These are phyloP conservation scores for Otocyon megalotis DNA, from an alignment of 2,113 vertebrate genomes.

Conservation along the genomic window DNA sequence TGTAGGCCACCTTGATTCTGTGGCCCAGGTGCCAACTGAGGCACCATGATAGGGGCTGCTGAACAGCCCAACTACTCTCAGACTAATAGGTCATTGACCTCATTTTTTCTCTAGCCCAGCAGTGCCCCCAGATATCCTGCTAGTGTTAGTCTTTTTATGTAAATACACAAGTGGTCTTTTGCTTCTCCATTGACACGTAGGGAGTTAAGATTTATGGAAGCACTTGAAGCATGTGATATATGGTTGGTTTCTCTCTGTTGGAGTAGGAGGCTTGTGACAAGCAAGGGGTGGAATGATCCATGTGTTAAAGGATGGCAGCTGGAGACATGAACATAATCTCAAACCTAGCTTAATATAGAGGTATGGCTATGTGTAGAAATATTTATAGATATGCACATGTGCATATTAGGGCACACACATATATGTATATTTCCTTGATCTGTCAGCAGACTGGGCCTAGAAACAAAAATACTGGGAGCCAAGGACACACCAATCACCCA, in stretches of 20 bases:
- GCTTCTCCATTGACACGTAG: not conserved
- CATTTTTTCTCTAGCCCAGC: too few relatives aligned
- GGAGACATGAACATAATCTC: not conserved
- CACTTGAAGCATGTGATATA: not conserved
- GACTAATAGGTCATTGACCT: not conserved
- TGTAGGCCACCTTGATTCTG: too few relatives aligned
- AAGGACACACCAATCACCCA: too few relatives aligned
- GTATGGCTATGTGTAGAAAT: not conserved
- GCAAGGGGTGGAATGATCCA: not conserved
- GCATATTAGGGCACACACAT: fast-evolving
- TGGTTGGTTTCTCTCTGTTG: not conserved
- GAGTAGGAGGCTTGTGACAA: not conserved
- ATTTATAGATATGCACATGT: not conserved
- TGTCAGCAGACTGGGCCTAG: not conserved
- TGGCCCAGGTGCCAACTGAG: too few relatives aligned
- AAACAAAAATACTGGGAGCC: not conserved
- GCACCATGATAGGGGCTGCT: fast-evolving
- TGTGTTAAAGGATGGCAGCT: not conserved
- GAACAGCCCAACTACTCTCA: not conserved
- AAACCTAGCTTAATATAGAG: not conserved
- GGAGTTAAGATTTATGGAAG: not conserved
- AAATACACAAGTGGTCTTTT: not conserved
- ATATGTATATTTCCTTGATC: not conserved
- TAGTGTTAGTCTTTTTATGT: not conserved
- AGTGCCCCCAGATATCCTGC: not conserved